Conservation (phyloP, 2,797 vertebrate species). For the Anguilla pacifica region DNA sequence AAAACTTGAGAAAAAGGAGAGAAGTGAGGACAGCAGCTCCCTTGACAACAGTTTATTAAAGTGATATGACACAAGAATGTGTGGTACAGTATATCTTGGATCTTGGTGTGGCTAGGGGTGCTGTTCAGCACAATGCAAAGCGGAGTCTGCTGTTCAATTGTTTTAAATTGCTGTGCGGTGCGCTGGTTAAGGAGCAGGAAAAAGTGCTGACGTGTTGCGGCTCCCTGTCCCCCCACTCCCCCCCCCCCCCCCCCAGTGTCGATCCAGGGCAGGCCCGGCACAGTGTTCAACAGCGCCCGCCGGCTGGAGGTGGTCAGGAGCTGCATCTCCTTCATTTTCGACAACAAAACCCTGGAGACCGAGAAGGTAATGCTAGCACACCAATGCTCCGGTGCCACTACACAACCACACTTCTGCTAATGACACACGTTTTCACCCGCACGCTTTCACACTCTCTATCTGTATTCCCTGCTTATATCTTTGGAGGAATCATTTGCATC, state of each 20-base stretch:
- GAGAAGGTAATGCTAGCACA: slow-evolving; percentile 83
- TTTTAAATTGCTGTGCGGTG: no score
- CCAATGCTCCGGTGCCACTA: slow-evolving; percentile 37
- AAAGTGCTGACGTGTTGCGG: background rate
- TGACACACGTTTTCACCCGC: background rate
- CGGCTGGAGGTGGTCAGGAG: slow-evolving; percentile 94
- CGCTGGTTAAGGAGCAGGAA: no score
- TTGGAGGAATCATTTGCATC: slow-evolving; percentile 16
- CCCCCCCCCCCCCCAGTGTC: slow-evolving; percentile 75
- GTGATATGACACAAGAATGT: no score
- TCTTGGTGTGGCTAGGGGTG: no score
- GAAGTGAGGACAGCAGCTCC: no score
- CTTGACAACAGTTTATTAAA: no score
- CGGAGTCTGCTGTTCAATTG: no score
- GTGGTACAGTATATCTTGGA: no score
- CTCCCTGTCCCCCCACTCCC: slow-evolving; percentile 41
- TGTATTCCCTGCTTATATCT: background rate
- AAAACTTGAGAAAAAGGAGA: no score
- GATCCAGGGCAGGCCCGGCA: slow-evolving; percentile 85
- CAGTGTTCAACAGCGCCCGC: slow-evolving; percentile 96
- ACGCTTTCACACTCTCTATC: slow-evolving; percentile 1
- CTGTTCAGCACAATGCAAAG: no score
- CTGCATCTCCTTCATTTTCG: slow-evolving; percentile 94
- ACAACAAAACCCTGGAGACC: slow-evolving; percentile 95
- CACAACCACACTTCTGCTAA: slow-evolving; percentile 41